Percentiles rank a stretch among this genome's conserved stretches.
phyloP scores from a whole-genome alignment of 2,113 vertebrate genomes.

The rat (Rattus norvegicus) region GRCr8 NC_086023.1:160902001-160902500 shows the following conservation, averaged over 20 bases:
- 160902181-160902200: not conserved
- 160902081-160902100: not conserved
- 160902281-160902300: fast-evolving
- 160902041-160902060: not conserved
- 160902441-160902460: not conserved
- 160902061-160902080: not conserved
- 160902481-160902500: not conserved
- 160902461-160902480: too few species aligned
- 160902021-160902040: not conserved
- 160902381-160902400: too few species aligned
- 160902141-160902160: not conserved
- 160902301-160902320: not conserved
- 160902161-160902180: not conserved
- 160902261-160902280: too few species aligned
- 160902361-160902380: not conserved
- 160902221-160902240: not conserved
- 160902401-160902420: not conserved
- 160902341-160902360: not conserved
- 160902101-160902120: not conserved
- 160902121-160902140: not conserved
- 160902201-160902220: not conserved
- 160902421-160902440: not conserved
- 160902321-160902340: not conserved
- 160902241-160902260: not conserved
- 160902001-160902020: not conserved